A percentile compares a stretch with the other conserved stretches of the same genome.
Evolutionary conservation across 2,113 vertebrate genomes (phyloP).

Genomic region (Pelecanoides urinatrix): DNA sequence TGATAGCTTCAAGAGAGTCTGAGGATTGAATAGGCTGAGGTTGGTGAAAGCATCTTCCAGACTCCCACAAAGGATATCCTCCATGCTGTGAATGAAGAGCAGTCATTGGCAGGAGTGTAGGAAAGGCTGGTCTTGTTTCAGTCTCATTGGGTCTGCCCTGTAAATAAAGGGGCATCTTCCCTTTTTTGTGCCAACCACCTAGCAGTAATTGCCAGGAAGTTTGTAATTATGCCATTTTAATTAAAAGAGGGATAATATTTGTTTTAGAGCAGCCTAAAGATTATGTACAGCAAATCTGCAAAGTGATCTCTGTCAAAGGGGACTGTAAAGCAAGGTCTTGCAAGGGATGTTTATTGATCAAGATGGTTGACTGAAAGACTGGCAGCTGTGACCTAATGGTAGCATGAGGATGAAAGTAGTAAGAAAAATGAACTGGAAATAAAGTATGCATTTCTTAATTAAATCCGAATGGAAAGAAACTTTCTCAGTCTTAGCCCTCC

Average conservation of each 20-base stretch:
- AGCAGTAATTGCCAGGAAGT: not conserved
- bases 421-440: not conserved
- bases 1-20: not conserved
- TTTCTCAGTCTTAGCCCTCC: not conserved
- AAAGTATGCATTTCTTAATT: constrained; percentile 14
- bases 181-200: not conserved
- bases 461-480: not conserved
- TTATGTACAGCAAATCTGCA: not conserved
- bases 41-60: not conserved
- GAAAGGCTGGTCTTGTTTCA: not conserved
- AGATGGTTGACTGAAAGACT: not conserved
- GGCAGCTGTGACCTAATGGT: not conserved
- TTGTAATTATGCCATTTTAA: not conserved
- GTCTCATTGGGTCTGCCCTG: not conserved
- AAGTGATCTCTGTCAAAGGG: not conserved
- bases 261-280: not conserved
- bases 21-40: not conserved
- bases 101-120: not conserved
- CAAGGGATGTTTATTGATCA: not conserved
- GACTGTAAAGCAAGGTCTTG: not conserved
- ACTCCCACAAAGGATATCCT: not conserved
- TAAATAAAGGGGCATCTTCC: not conserved
- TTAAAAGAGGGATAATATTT: not conserved
- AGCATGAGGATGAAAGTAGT: not conserved
- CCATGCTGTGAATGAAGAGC: not conserved